Conservation (phyloP, 92 coral and sea anemone genomes). For the Zoanthus solanderi region DNA sequence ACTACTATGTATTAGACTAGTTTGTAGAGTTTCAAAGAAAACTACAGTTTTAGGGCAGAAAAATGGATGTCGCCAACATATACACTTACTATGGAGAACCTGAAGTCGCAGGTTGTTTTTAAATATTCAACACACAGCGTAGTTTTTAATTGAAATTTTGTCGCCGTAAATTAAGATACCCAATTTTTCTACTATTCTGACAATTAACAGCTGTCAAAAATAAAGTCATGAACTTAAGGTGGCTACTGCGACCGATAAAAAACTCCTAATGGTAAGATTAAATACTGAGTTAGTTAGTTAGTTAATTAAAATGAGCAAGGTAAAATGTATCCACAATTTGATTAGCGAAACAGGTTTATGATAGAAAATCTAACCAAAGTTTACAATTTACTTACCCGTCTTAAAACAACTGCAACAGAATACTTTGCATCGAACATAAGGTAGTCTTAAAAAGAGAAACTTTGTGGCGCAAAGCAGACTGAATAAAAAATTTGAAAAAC, state of each 20-base stretch:
- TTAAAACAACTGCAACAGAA: not conserved
- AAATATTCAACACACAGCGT: constrained; percentile 16
- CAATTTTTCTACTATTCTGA: not conserved
- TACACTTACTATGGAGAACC: not conserved
- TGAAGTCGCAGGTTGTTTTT: constrained; percentile 7
- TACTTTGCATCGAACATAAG: constrained; percentile 22
- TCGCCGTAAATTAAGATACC: not conserved
- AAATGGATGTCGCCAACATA: not conserved
- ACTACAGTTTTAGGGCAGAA: not conserved
- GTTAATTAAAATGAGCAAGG: too few species aligned
- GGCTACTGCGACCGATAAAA: not conserved
- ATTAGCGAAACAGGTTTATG: not conserved
- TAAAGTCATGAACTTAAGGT: not conserved
- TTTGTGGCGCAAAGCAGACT: not conserved
- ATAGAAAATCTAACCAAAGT: not conserved
- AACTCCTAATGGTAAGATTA: not conserved
- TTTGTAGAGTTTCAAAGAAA: not conserved
- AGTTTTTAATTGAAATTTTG: constrained; percentile 8
- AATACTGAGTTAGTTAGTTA: too few species aligned
- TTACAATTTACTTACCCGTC: constrained; percentile 3
- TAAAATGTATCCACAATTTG: not conserved
- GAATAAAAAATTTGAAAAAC: not conserved
- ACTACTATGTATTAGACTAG: too few species aligned
- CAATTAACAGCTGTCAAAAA: not conserved
- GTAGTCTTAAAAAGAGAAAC: not conserved